These are phyloP conservation scores for Aphodius sticticus DNA, from an alignment of 2,888 invertebrate genomes.

Conservation along the genomic window DNA sequence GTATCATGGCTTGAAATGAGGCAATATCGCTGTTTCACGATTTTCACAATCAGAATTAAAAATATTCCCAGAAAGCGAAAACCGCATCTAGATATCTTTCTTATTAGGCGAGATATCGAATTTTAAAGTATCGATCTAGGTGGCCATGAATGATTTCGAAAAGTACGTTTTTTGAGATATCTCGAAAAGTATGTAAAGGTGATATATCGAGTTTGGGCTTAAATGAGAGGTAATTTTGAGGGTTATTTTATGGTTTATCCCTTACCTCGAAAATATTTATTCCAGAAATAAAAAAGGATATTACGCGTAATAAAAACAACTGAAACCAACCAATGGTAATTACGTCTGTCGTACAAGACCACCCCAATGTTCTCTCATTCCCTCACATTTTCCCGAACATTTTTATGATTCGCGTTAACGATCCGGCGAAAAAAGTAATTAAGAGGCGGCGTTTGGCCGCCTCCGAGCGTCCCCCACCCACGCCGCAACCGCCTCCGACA, in stretches of 20 bases:
- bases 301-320: too few species aligned
- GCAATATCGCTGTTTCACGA: not conserved
- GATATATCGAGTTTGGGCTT: not conserved
- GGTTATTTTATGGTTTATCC: not conserved
- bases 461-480: not conserved
- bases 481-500: constrained; percentile 4
- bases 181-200: not conserved
- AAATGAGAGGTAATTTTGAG: not conserved
- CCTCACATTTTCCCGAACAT: not conserved
- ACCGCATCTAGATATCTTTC: not conserved
- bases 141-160: not conserved
- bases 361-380: not conserved
- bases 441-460: constrained; percentile 4
- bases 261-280: not conserved
- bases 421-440: not conserved
- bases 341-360: not conserved
- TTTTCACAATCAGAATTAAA: not conserved
- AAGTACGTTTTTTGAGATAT: not conserved
- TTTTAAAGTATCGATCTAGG: not conserved
- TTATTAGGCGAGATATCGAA: not conserved
- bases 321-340: not conserved
- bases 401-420: constrained; percentile 4
- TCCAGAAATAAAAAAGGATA: too few species aligned
- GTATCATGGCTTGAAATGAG: not conserved
- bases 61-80: not conserved